A percentile compares a stretch with the other conserved stretches of the same genome.
Evolutionary conservation across 1,140 invertebrate genomes (phyloP).

Genomic region (Macrobrachium nipponense): DNA sequence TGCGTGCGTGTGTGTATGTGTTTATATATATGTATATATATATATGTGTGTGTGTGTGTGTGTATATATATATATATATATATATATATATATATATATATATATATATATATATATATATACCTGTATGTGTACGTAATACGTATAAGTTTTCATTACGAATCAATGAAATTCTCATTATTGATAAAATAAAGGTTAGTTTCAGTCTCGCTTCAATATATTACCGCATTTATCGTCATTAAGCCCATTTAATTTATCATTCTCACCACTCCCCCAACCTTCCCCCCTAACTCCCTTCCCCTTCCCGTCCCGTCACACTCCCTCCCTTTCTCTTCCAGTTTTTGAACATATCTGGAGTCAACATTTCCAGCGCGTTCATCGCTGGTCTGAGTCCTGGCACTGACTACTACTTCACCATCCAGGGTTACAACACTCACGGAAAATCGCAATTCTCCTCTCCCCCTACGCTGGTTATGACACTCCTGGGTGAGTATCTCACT

Average conservation of each 20-base stretch:
- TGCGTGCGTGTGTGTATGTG: neutral
- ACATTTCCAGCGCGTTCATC: neutral
- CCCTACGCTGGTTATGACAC: constrained; percentile 7
- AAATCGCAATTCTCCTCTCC: neutral
- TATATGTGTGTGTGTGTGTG: neutral
- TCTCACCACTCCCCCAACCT: no score
- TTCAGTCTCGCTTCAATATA: neutral
- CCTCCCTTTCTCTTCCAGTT: constrained; percentile 12
- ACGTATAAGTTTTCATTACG: no score
- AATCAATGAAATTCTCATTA: no score
- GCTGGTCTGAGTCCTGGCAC: constrained; percentile 18
- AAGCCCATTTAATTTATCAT: neutral
- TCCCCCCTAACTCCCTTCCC: no score
- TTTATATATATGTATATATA: no score
- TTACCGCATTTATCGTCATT: neutral
- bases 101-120: no score
- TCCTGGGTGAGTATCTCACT: constrained; percentile 23
- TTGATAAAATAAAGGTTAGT: no score
- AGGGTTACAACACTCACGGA: constrained; percentile 48
- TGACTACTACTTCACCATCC: constrained; percentile 37
- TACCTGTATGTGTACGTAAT: no score
- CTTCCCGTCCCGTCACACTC: neutral
- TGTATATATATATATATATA: no score
- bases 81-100: no score
- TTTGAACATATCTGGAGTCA: constrained; percentile 24